Evolutionary conservation across 1,140 invertebrate genomes (phyloP), one percentile per base, ranked within the genome.

Genomic region (Danaus plexippus): DNA sequence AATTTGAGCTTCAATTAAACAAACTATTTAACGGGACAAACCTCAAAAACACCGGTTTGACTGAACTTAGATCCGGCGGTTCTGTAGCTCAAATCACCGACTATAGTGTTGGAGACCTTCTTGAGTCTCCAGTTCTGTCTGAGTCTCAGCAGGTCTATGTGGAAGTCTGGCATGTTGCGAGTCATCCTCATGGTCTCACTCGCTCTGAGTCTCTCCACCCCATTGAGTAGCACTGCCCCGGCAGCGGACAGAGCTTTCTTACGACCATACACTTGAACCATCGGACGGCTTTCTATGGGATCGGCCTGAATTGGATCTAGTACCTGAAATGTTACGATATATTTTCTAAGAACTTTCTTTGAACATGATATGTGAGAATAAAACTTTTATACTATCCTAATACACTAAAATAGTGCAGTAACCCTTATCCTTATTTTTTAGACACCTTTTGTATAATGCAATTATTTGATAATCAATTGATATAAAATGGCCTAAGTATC

Each of bases 11-110:
- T 32, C 7, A 32, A 32, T 32, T 3, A 32, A 32, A 3, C 22
- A 32, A 1, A 32, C 2, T 32, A 2, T 32, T 43, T 12, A 15
- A 15, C 15, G 3, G 15, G 15, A 42, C 13, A 54, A 67, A 88
- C 97, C 90, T 99, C 97, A 90, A 99, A 98, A 65, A 96, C 95
- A 43, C 97, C 97, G 54, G 94, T 94, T 86, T 98, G 97, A 57
- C 91, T 92, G 79, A 95, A 98, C 73, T 97, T 95, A 0, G 96
- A 98, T 2, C 97, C 97, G 50, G 94, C 94, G 64, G 97, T 97
- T 64, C 95, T 90, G 80, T 97, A 98, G 85, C 96, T 98, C 1
- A 99, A 90, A 88, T 99, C 97, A 0, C 97, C 97, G 48, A 99
- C 93, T 63, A 99, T 98, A 0, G 94, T 93, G 75, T 96, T 98